Base-by-base conservation (phyloP, 1,140 invertebrate species). In the Pseudomyrmex sp. region DNA sequence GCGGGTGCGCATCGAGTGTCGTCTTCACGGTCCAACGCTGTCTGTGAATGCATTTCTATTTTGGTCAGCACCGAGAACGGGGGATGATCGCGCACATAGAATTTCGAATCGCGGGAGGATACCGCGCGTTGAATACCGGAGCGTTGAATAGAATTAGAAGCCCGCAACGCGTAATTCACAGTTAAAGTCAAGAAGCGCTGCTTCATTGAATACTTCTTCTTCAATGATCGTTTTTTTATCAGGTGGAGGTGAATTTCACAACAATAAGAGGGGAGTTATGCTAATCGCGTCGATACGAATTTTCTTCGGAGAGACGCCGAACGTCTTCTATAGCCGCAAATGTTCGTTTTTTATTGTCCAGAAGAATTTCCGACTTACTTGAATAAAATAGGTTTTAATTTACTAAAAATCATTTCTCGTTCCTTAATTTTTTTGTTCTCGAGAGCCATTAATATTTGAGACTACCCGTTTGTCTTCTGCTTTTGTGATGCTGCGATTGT, bases 11-110 rank as follows among this genome's bases (percentile, higher is more conserved):
- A 54, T n/a, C 48, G 3, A 35, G 35, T 35, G 35, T 26, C 76
- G 5, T 54, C 66, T 80, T 80, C 44, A 80, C 66, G 66, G 54
- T 80, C 44, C 66, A 72, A 4, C 54, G 76, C 76, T 35, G 54
- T 15, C 76, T 80, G 66, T 80, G 76, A 80, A 80, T 80, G 46
- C 66, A 50, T 7, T 72, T 7, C 44, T 48, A 80, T 80, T 80
- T 70, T 13, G 54, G 52, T 70, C 23, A 80, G 20, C 44, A 46
- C 1, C 46, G 44, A 35, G 35, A 26, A 3, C 73, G 61, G 8
- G 26, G 13, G 65, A 79, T 58, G 52, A 79, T 70, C 9, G 65
- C 54, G 35, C 54, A 59, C 54, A 70, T 35, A 79, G 44, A 80
- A 80, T 80, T 70, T 59, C 44, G 66, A 72, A 70, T 79, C 65